Conservation (phyloP, 2,888 invertebrate species). For the Lysandra coridon region DNA sequence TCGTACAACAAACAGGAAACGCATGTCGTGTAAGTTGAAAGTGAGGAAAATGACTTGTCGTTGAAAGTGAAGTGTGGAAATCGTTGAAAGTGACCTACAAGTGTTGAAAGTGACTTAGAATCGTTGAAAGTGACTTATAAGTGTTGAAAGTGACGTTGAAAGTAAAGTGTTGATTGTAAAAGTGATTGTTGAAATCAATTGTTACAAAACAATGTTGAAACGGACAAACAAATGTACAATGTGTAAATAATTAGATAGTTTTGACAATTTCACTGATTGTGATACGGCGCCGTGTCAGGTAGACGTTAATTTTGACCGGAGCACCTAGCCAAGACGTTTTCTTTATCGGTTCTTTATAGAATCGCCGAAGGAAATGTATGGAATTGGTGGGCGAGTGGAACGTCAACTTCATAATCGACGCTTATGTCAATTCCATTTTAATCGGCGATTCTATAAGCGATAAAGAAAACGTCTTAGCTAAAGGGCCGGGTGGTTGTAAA, state of each 20-base stretch:
- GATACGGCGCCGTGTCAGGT: slow-evolving; percentile 62
- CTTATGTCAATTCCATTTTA: no score
- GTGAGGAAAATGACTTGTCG: slow-evolving; percentile 7
- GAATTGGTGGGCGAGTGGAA: no score
- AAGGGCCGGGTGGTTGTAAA: slow-evolving; percentile 28
- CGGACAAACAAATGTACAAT: slow-evolving; percentile 35
- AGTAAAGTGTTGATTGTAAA: not conserved
- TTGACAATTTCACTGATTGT: slow-evolving; percentile 70
- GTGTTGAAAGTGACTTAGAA: not conserved
- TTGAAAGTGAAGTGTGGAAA: not conserved
- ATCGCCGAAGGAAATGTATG: no score
- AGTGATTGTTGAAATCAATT: not conserved
- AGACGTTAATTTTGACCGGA: slow-evolving; percentile 47
- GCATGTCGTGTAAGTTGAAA: slow-evolving; percentile 59
- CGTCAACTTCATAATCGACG: no score
- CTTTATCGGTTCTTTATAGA: no score
- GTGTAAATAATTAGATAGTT: slow-evolving; percentile 57
- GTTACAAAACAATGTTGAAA: slow-evolving; percentile 29
- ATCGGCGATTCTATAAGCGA: no score
- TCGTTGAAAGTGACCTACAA: not conserved
- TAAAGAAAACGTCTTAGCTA: no score
- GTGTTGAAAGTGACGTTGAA: not conserved
- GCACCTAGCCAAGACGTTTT: no score
- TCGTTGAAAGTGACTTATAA: not conserved
- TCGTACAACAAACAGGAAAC: slow-evolving; percentile 71